These are phyloP conservation scores for Otus sunia DNA, from an alignment of 2,113 vertebrate species.

Conservation along the genomic window DNA sequence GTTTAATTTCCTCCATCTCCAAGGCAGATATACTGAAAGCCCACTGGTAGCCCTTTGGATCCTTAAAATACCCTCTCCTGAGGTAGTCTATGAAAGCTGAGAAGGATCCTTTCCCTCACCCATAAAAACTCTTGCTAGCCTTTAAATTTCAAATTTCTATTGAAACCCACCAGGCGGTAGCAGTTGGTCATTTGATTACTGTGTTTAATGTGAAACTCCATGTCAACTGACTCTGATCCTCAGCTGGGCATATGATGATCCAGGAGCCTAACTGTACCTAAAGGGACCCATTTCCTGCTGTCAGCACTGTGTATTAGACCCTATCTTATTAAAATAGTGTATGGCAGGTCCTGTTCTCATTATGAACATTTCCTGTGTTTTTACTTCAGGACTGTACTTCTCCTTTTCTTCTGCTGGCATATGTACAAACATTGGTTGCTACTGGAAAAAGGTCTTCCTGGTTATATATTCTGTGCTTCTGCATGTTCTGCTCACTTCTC, in stretches of 20 bases:
- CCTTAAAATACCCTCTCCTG: no score
- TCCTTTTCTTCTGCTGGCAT: background rate
- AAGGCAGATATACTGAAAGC: no score
- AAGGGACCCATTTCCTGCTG: background rate
- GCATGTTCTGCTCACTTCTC: background rate
- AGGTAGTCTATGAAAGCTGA: background rate
- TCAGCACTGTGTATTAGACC: background rate
- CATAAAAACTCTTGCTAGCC: background rate
- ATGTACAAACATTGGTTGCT: background rate
- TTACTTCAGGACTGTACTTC: background rate
- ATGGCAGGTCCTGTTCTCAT: background rate
- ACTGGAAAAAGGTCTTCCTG: background rate
- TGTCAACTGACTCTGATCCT: background rate
- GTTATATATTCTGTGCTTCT: background rate
- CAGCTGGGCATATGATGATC: background rate
- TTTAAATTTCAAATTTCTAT: background rate
- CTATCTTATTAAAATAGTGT: background rate
- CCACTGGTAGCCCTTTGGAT: no score
- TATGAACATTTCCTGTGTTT: background rate
- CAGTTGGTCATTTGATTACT: background rate
- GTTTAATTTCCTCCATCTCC: no score
- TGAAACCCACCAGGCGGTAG: rapidly evolving
- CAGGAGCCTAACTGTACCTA: background rate
- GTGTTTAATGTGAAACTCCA: background rate
- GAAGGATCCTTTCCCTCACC: background rate